Conservation (phyloP, 1,140 invertebrate genomes). For the Drosophila tani region DNA sequence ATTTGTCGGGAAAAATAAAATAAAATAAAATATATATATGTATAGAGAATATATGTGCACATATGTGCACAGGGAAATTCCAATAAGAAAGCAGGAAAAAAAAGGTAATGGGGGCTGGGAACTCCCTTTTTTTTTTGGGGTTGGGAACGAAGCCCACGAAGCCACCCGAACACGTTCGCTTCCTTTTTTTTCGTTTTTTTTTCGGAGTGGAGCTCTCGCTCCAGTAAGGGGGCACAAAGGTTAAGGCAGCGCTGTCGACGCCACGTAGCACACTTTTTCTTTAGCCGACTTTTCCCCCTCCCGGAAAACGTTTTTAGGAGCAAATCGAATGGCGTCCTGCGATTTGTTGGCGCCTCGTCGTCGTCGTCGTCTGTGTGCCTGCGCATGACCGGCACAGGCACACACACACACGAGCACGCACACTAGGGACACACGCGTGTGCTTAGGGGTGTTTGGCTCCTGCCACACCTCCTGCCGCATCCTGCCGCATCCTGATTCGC, state of each 20-base stretch:
- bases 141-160: constrained; percentile 44
- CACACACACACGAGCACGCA: constrained; percentile 36
- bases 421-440: constrained; percentile 59
- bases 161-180: constrained; percentile 11
- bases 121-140: constrained; percentile 5
- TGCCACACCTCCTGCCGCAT: constrained; percentile 26
- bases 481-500: constrained; percentile 70
- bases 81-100: constrained; percentile 61
- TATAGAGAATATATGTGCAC: constrained; percentile 1
- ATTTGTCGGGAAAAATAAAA: not conserved
- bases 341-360: constrained; percentile 67
- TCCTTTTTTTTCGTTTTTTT: constrained; percentile 15
- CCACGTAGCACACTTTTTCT: constrained; percentile 56
- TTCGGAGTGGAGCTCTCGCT: constrained; percentile 42
- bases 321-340: constrained; percentile 65
- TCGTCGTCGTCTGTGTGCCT: constrained; percentile 47
- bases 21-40: not conserved
- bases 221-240: constrained; percentile 30
- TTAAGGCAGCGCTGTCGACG: constrained; percentile 50
- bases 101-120: constrained; percentile 1
- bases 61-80: constrained; percentile 52
- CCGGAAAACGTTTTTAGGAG: constrained; percentile 58
- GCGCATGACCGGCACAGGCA: constrained; percentile 67
- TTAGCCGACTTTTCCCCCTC: constrained; percentile 5
- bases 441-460: constrained; percentile 32